Evolutionary conservation across 1,140 invertebrate genomes (phyloP).

Genomic region (Homalodisca vitripennis): DNA sequence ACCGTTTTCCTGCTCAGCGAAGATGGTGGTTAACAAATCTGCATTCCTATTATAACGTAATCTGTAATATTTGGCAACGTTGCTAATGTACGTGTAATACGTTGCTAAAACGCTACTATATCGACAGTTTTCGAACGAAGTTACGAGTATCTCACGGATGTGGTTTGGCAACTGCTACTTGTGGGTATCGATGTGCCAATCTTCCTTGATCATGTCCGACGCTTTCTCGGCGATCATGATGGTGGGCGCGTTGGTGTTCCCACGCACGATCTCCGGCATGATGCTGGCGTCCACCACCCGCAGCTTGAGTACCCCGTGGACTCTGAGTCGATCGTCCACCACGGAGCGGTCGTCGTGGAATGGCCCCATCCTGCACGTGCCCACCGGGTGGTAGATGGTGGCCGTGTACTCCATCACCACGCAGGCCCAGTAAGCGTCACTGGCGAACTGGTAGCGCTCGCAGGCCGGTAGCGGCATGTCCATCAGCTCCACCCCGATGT

Average conservation of each 20-base stretch:
- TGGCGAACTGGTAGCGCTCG: conserved; percentile 49
- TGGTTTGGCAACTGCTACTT: too few relatives aligned
- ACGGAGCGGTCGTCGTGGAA: conserved; percentile 49
- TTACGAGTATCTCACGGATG: too few relatives aligned
- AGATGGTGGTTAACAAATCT: too few relatives aligned
- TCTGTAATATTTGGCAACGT: too few relatives aligned
- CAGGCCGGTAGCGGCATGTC: conserved; percentile 50
- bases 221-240: conserved; percentile 62
- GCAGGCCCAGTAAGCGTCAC: conserved; percentile 64
- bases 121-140: too few relatives aligned
- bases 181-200: conserved; percentile 40
- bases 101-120: too few relatives aligned
- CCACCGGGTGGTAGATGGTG: conserved; percentile 82
- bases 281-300: conserved; percentile 51
- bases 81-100: too few relatives aligned
- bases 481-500: conserved; percentile 45
- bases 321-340: conserved; percentile 50
- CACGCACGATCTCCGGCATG: conserved; percentile 53
- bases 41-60: too few relatives aligned
- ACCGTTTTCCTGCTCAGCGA: too few relatives aligned
- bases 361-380: conserved; percentile 54
- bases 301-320: conserved; percentile 47
- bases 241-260: conserved; percentile 55
- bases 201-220: conserved; percentile 52
- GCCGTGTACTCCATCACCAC: conserved; percentile 74